These are phyloP conservation scores for Crocidura indochinensis DNA, from an alignment of 2,797 vertebrate species.

Conservation along the genomic window DNA sequence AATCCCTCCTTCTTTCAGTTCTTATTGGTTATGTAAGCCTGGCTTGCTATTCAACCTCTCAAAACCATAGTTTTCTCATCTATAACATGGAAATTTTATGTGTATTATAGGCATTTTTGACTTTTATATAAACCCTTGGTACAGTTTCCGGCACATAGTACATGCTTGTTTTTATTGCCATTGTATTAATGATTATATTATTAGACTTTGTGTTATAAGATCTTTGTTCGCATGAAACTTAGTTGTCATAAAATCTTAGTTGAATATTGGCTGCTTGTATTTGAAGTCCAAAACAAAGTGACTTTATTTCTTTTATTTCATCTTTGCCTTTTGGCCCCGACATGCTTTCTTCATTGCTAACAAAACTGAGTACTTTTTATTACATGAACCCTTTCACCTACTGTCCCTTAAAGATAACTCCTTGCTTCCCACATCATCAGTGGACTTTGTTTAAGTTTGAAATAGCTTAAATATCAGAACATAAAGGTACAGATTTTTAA, in stretches of 20 bases:
- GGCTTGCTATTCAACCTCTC: constrained; percentile 22
- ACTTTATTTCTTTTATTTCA: constrained; percentile 58
- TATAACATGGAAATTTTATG: constrained; percentile 49
- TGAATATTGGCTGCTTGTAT: constrained; percentile 46
- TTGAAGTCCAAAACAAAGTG: constrained; percentile 39
- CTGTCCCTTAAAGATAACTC: neutral
- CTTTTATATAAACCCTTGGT: constrained; percentile 24
- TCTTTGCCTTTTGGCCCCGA: neutral
- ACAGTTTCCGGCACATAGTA: constrained; percentile 14
- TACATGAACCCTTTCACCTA: neutral
- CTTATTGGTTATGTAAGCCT: constrained; percentile 28
- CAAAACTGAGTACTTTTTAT: constrained; percentile 36
- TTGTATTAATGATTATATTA: constrained; percentile 46
- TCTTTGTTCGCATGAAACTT: constrained; percentile 46
- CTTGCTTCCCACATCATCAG: neutral
- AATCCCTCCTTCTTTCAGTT: constrained; percentile 22
- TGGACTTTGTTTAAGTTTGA: constrained; percentile 44
- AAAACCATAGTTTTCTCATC: constrained; percentile 37
- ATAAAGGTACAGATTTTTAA: neutral
- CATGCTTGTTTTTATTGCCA: constrained; percentile 54
- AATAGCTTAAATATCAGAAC: constrained; percentile 28
- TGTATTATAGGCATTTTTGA: constrained; percentile 30
- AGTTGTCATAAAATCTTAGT: constrained; percentile 52
- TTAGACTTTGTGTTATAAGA: constrained; percentile 36
- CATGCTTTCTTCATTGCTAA: constrained; percentile 54